These are phyloP conservation scores for Fratercula arctica DNA, from an alignment of 2,797 vertebrate species.

Conservation along the genomic window DNA sequence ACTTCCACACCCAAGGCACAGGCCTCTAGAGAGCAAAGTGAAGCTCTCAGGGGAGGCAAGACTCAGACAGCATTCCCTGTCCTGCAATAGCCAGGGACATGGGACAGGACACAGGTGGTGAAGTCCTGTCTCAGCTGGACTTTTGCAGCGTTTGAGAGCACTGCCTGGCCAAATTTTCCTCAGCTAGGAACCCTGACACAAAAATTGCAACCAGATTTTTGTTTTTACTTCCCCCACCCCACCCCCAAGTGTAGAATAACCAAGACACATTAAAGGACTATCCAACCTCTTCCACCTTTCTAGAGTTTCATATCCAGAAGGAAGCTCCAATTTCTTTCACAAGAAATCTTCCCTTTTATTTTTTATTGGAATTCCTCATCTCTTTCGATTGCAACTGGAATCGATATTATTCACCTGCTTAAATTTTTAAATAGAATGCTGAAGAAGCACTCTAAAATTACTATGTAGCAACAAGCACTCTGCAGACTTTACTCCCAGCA, in stretches of 20 bases:
- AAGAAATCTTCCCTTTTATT: neutral
- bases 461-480: neutral
- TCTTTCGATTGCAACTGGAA: neutral
- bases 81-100: neutral
- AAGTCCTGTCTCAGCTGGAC: neutral
- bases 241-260: neutral
- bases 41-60: neutral
- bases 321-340: neutral
- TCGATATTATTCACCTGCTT: neutral
- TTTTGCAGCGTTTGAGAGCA: neutral
- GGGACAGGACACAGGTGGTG: no score
- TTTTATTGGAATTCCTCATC: neutral
- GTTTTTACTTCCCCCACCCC: neutral
- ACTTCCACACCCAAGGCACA: neutral
- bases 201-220: neutral
- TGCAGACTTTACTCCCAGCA: neutral
- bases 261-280: neutral
- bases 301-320: neutral
- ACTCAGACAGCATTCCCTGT: accelerated
- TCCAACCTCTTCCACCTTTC: neutral
- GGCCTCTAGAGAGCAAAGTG: neutral
- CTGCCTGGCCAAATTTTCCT: neutral
- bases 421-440: neutral
- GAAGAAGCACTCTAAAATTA: neutral
- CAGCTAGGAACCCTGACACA: neutral